Conservation (phyloP, 2,888 invertebrate genomes). For the Prenolepis imparis region DNA sequence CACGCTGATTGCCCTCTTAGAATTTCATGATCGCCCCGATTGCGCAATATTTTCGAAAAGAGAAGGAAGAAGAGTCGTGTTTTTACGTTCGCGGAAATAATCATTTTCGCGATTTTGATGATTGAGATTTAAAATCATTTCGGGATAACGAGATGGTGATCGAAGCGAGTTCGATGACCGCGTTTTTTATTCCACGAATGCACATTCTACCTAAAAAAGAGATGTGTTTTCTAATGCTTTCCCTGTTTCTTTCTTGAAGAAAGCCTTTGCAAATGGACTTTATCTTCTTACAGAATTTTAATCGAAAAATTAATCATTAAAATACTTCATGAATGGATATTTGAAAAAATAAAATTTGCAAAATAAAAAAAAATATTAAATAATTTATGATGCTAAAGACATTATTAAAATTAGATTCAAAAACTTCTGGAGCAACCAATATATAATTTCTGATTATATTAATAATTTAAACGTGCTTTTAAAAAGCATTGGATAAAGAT, state of each 20-base stretch:
- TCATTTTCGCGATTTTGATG: neutral
- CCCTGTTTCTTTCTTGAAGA: neutral
- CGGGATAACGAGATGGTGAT: constrained; percentile 15
- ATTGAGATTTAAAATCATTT: constrained; percentile 13
- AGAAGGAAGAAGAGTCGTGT: neutral
- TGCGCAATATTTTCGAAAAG: constrained; percentile 8
- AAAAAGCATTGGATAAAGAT: neutral
- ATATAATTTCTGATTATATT: neutral
- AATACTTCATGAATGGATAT: neutral
- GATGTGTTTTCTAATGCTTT: neutral
- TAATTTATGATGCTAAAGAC: neutral
- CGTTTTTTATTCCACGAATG: constrained; percentile 9
- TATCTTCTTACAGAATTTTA: neutral
- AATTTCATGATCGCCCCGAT: constrained; percentile 22
- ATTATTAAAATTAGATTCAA: neutral
- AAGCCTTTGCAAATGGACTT: neutral
- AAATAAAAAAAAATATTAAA: neutral
- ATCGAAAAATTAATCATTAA: neutral
- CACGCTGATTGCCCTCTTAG: constrained; percentile 16
- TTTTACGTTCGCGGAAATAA: constrained; percentile 2
- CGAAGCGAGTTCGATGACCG: constrained; percentile 9
- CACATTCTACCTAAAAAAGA: neutral
- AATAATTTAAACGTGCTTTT: neutral
- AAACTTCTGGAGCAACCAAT: neutral
- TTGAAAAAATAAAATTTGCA: neutral